Conservation (phyloP, 2,888 invertebrate genomes). For the Chydorus sphaericus region DNA sequence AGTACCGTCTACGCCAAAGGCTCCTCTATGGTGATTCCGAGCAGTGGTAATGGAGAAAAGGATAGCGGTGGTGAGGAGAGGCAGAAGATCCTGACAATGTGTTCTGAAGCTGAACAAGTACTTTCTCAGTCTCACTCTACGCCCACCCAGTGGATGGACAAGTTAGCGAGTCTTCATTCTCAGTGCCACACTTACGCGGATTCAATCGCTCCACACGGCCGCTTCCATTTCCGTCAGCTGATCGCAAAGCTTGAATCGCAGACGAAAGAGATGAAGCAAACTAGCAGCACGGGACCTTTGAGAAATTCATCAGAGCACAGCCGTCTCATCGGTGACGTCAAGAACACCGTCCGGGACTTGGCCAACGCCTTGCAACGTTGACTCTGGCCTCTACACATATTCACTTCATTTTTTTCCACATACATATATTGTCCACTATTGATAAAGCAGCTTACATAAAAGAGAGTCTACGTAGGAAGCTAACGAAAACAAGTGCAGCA, state of each 20-base stretch:
- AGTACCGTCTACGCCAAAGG: slow-evolving; percentile 17
- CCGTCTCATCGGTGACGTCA: slow-evolving; percentile 52
- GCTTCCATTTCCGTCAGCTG: slow-evolving; percentile 70
- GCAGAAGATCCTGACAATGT: slow-evolving; percentile 20
- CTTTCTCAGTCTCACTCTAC: slow-evolving; percentile 19
- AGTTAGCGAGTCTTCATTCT: slow-evolving; percentile 60
- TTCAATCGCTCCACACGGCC: slow-evolving; percentile 65
- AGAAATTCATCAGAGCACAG: slow-evolving; percentile 52
- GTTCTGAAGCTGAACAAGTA: slow-evolving; percentile 20
- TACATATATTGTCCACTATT: too few species aligned
- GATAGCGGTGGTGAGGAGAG: slow-evolving; percentile 7
- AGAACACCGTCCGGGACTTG: slow-evolving; percentile 53
- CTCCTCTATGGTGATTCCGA: neutral
- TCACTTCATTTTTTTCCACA: too few species aligned
- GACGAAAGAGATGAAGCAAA: slow-evolving; percentile 48
- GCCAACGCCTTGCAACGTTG: slow-evolving; percentile 56
- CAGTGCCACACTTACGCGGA: slow-evolving; percentile 74
- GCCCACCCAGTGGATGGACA: slow-evolving; percentile 53
- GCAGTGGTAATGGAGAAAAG: neutral
- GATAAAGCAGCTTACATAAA: too few species aligned
- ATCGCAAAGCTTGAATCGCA: slow-evolving; percentile 53
- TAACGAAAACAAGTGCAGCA: too few species aligned
- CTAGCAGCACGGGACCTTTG: slow-evolving; percentile 34
- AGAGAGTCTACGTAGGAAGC: too few species aligned
- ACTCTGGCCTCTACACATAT: slow-evolving; percentile 5